Evolutionary conservation across 1,140 invertebrate genomes (phyloP), one percentile per base, ranked within the genome.

Genomic region (Thereuonema tuberculata): DNA sequence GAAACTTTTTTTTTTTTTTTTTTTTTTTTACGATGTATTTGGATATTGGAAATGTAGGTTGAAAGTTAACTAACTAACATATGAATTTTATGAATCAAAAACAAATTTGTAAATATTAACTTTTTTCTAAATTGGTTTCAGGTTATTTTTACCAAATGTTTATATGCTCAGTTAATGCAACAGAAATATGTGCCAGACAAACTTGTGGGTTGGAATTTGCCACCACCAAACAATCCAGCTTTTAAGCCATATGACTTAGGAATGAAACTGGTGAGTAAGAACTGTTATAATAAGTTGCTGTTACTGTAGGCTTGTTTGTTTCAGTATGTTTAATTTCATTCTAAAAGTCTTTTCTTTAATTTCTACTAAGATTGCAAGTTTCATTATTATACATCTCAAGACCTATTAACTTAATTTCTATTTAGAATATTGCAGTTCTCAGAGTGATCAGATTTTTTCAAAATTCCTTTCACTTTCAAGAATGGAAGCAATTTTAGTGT

Each of bases 131-230:
- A n/a, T 24, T 23, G 53, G 24, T 28, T 68, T 25, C 60, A 75
- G 74, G 69, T 76, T 28, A 65, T 65, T 63, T 91, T 97, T 72
- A 96, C 92, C 0, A 86, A 87, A 72, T 94, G 86, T 76, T 77
- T 93, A 20, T 97, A 97, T 77, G 93, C 93, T 20, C 92, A 94
- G 84, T 73, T 93, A 17, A 76, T 80, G 59, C 83, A 92, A 67
- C 86, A 87, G 67, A 82, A 84, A 62, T 93, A 85, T 70, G 76
- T 77, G n/a, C 84, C 91, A 43, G 86, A 90, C 70, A 76, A 77
- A 28, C 74, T 82, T 68, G 82, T 82, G 54, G 85, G 85, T 17
- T 90, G 86, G 86, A 80, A 84, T 65, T 70, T 92, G 49, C 86
- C 85, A 1, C 72, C 77, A 0, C 67, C 76, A 0, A 79, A 75